Conservation (phyloP, 2,888 invertebrate genomes). For the Invenusta paracnida region DNA sequence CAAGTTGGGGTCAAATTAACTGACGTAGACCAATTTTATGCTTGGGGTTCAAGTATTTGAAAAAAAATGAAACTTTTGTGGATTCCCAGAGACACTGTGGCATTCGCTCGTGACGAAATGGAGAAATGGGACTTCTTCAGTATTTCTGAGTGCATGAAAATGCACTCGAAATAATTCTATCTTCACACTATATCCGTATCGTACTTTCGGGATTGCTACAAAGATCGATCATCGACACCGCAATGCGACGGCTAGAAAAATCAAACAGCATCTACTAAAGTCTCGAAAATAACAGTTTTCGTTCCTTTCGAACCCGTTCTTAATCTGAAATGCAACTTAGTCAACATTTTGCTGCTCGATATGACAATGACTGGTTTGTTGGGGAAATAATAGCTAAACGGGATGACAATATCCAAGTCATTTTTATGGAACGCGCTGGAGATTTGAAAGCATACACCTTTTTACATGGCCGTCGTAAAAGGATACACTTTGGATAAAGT, state of each 20-base stretch:
- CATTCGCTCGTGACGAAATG: not conserved
- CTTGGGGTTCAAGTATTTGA: conserved; percentile 11
- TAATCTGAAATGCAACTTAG: not conserved
- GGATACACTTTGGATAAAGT: not conserved
- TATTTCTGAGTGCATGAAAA: not conserved
- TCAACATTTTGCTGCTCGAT: not conserved
- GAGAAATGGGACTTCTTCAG: not conserved
- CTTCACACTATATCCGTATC: not conserved
- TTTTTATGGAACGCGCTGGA: not conserved
- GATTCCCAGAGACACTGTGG: not conserved
- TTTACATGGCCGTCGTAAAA: not conserved
- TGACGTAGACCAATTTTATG: conserved; percentile 8
- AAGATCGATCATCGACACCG: not conserved
- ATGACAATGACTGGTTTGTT: not conserved
- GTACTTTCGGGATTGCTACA: not conserved
- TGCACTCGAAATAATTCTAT: not conserved
- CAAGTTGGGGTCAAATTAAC: not conserved
- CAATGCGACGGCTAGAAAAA: not conserved
- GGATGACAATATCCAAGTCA: not conserved
- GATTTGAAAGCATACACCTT: not conserved
- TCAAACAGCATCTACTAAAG: not conserved
- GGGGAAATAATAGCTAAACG: not conserved
- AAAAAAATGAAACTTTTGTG: not conserved
- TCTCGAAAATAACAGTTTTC: not conserved
- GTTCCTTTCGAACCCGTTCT: not conserved